Base-by-base conservation (phyloP, 2,888 invertebrate genomes). In the Chymomyza amoena region DNA sequence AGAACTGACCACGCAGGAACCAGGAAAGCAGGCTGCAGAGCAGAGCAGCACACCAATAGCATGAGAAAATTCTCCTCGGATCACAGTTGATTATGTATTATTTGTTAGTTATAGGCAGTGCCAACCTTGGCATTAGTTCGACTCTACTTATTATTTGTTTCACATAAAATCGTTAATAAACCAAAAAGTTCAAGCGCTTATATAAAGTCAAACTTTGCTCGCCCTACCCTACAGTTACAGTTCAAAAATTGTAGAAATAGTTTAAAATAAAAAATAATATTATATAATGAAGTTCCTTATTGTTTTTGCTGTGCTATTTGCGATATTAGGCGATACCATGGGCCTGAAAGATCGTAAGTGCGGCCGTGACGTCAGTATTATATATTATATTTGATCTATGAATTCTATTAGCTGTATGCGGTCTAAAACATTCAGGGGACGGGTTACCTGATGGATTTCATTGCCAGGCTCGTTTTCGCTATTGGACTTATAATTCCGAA, bases 381-480 rank as follows among this genome's bases (percentile, higher is more conserved):
- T 1, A 13, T 0, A 45, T 4, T 13, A 45, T 13, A 1, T 45
- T 45, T 45, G 39, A 45, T 13, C 10, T 32, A 9, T 32, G 39
- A 5, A 45, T 45, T 45, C 3, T 13, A 6, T 45, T 45, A 78
- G 80, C 59, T 60, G 45, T 62, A n/a, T 80, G 80, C 32, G 63
- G 70, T 16, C 57, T 65, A 18, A 25, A 39, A 20, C 70, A 72
- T 45, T 68, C 72, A 13, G 10, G 6, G 2, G 50, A 71, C 59
- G 77, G 78, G 6, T n/a, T n/a, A n/a, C n/a, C n/a, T n/a, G 25
- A 68, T 61, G 75, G 65, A 6, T 0, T 39, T 2, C 2, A 20
- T 13, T 80, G 78, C 61, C n/a, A n/a, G n/a, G n/a, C n/a, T n/a
- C n/a, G n/a, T n/a, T 20, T 73, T 9, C 75, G 75, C 4, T 69